phyloP scores from a whole-genome alignment of 2,888 invertebrate genomes.

The Esperia sulphurella region DNA sequence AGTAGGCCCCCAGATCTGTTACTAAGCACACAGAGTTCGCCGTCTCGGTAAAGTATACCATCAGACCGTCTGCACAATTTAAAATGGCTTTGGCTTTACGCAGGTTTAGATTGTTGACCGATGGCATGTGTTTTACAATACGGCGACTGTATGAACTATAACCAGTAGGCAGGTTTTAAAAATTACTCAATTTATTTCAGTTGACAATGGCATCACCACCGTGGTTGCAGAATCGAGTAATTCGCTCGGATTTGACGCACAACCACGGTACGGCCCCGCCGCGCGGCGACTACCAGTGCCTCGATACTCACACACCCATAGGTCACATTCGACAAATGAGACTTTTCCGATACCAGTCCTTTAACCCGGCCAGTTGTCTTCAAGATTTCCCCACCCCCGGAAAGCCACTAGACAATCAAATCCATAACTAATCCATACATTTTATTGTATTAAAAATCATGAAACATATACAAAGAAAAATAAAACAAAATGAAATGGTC shows the following conservation, averaged over 20 bases:
- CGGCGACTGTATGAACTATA: no score
- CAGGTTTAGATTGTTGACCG: no score
- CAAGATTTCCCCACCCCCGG: slow-evolving; percentile 47
- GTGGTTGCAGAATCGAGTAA: slow-evolving; percentile 66
- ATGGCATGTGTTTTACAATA: no score
- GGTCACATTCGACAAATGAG: slow-evolving; percentile 61
- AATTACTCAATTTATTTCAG: slow-evolving; percentile 34
- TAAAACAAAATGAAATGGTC: slow-evolving; percentile 2
- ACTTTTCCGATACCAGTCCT: slow-evolving; percentile 58
- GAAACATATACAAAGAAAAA: slow-evolving; percentile 8
- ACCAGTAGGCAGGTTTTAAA: no score
- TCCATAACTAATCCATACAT: slow-evolving; percentile 24
- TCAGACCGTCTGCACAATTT: no score
- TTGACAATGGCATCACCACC: slow-evolving; percentile 53
- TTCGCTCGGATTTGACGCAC: slow-evolving; percentile 66
- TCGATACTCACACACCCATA: slow-evolving; percentile 70
- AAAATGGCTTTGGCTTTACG: no score
- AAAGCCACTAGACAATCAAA: slow-evolving; percentile 33
- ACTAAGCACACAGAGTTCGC: no score
- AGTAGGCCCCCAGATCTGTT: no score
- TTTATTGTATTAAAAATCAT: slow-evolving; percentile 21
- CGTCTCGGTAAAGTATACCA: no score
- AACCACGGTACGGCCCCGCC: slow-evolving; percentile 68
- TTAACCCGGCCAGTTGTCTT: slow-evolving; percentile 57
- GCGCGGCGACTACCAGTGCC: slow-evolving; percentile 61